Evolutionary conservation across 1,140 invertebrate species (phyloP).

Genomic region (Lucilia sericata): DNA sequence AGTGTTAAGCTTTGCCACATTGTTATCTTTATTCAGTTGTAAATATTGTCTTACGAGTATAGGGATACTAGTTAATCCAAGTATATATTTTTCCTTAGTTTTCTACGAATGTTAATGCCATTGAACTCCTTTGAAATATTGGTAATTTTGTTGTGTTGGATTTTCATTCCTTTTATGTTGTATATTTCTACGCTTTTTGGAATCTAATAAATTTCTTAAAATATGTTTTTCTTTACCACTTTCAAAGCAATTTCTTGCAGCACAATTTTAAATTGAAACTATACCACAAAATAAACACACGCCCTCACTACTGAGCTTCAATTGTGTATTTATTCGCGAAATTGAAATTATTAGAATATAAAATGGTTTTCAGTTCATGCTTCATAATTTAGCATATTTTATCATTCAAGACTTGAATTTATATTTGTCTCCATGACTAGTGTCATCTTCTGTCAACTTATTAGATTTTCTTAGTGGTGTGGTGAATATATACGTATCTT

Average conservation of each 20-base stretch:
- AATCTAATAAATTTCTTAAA: neutral
- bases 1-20: neutral
- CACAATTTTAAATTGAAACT: too few species aligned
- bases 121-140: neutral
- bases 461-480: neutral
- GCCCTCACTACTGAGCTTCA: neutral
- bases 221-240: neutral
- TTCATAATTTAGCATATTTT: conserved; percentile 21
- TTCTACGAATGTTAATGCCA: neutral
- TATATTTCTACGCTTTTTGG: neutral
- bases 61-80: neutral
- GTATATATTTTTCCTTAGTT: neutral
- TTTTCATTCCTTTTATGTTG: neutral
- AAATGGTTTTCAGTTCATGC: neutral
- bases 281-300: neutral
- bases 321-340: neutral
- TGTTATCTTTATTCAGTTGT: neutral
- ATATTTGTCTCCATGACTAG: neutral
- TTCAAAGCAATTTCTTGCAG: neutral
- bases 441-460: neutral
- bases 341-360: neutral
- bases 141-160: neutral
- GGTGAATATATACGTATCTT: neutral
- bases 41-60: neutral
- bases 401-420: neutral